Evolutionary conservation across 2,797 vertebrate genomes (phyloP).

Genomic region (Poeciliopsis presidionis): DNA sequence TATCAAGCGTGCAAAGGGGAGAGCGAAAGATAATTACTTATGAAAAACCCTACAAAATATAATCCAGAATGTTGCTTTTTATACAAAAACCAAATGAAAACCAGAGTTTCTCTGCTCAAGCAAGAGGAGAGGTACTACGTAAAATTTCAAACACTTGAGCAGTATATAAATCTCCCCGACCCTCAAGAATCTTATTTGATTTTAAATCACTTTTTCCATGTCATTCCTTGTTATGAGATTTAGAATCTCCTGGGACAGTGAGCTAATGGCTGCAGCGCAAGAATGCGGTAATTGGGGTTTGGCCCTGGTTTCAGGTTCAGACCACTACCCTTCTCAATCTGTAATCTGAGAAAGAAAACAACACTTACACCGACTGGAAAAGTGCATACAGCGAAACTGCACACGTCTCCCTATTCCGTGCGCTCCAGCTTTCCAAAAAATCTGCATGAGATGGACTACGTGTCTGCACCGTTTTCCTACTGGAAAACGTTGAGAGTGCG

Average conservation of each 20-base stretch:
- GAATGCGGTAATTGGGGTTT: constrained; percentile 70
- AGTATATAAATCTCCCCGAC: constrained; percentile 52
- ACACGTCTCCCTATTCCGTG: constrained; percentile 54
- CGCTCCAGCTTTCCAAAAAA: constrained; percentile 40
- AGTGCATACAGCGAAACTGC: constrained; percentile 44
- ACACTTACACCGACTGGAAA: constrained; percentile 55
- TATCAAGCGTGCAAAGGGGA: background rate
- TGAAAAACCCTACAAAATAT: background rate
- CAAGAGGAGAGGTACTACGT: constrained; percentile 2
- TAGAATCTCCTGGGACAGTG: constrained; percentile 78
- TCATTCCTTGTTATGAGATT: constrained; percentile 74
- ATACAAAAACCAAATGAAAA: background rate
- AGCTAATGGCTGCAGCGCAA: constrained; percentile 81
- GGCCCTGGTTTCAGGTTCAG: constrained; percentile 63
- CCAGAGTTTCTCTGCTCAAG: background rate
- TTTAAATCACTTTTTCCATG: constrained; percentile 79
- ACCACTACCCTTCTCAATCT: constrained; percentile 59
- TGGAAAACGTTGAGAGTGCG: constrained; percentile 73
- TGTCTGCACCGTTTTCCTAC: constrained; percentile 68
- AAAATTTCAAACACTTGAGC: constrained; percentile 6
- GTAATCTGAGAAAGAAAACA: constrained; percentile 60
- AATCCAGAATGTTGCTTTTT: background rate
- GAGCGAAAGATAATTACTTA: background rate
- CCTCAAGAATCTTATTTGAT: constrained; percentile 66
- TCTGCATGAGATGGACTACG: constrained; percentile 57